These are phyloP conservation scores for Fragum fragum DNA, from an alignment of 2,888 invertebrate genomes.

Conservation along the genomic window DNA sequence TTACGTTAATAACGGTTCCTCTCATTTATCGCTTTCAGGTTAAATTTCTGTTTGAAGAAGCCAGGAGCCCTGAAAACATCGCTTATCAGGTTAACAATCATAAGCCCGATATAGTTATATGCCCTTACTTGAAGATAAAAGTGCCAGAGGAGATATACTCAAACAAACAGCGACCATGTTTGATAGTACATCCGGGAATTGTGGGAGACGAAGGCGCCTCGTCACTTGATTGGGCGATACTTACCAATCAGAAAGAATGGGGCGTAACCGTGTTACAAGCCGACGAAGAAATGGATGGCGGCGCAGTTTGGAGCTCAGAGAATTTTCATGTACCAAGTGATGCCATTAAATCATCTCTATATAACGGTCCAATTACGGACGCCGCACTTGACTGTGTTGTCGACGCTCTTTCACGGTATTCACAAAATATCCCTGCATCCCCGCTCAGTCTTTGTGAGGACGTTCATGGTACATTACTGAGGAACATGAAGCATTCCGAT, in stretches of 20 bases:
- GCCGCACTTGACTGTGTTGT: slow-evolving; percentile 39
- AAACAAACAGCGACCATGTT: slow-evolving; percentile 31
- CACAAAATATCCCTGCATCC: slow-evolving; percentile 35
- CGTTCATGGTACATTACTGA: neutral
- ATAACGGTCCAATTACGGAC: slow-evolving; percentile 45
- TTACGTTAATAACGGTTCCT: no score
- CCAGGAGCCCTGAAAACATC: slow-evolving; percentile 6
- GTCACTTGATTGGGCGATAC: slow-evolving; percentile 50
- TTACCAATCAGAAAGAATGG: slow-evolving; percentile 20
- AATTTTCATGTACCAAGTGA: slow-evolving; percentile 32
- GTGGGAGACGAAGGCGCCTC: slow-evolving; percentile 54
- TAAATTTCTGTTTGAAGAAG: neutral
- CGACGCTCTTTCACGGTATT: slow-evolving; percentile 46
- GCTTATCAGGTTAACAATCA: slow-evolving; percentile 3
- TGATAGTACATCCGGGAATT: slow-evolving; percentile 59
- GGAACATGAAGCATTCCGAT: slow-evolving; percentile 50
- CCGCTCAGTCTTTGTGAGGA: slow-evolving; percentile 6
- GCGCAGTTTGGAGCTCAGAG: slow-evolving; percentile 49
- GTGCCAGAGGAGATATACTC: slow-evolving; percentile 39
- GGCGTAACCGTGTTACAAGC: slow-evolving; percentile 48
- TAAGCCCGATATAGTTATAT: slow-evolving; percentile 49
- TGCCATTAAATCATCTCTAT: slow-evolving; percentile 46
- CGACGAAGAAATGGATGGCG: slow-evolving; percentile 33
- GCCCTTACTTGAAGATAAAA: slow-evolving; percentile 50
- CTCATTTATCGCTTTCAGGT: slow-evolving; percentile 44